Percentiles rank a stretch among this genome's conserved stretches.
These are phyloP conservation scores for Thumatha senex DNA, from an alignment of 2,888 invertebrate genomes.

Conservation along the genomic window DNA sequence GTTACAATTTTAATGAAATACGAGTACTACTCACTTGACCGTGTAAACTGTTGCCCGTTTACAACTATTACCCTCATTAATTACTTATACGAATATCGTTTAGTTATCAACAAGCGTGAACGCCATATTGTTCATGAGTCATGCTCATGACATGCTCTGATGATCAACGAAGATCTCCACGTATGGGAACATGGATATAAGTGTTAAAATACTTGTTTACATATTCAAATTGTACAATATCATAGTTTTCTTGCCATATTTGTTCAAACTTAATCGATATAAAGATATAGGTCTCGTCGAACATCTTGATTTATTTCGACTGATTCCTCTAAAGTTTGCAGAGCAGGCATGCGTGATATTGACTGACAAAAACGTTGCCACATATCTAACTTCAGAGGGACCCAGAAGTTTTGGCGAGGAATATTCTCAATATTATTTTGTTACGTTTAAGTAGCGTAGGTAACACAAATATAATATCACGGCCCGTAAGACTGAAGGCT, in stretches of 20 bases:
- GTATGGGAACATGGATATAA: constrained; percentile 42
- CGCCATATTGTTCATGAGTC: constrained; percentile 62
- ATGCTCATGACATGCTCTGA: constrained; percentile 51
- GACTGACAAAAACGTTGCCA: no score
- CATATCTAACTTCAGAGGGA: no score
- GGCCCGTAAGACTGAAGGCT: no score
- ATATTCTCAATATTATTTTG: no score
- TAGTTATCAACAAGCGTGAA: constrained; percentile 59
- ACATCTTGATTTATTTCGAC: no score
- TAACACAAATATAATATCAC: no score
- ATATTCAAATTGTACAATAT: constrained; percentile 18
- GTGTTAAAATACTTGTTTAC: constrained; percentile 17
- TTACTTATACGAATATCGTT: constrained; percentile 43
- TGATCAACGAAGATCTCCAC: constrained; percentile 41
- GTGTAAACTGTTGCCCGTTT: constrained; percentile 40
- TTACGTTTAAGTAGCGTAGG: no score
- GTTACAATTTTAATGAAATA: constrained; percentile 1
- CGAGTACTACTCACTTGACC: constrained; percentile 30
- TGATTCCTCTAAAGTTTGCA: no score
- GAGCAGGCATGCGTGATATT: no score
- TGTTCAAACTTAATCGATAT: background rate
- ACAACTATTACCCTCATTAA: constrained; percentile 42
- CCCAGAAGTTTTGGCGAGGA: no score
- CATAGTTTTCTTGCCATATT: constrained; percentile 17
- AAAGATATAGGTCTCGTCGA: background rate